These are phyloP conservation scores for Kryptolebias ocellatus DNA, from an alignment of 2,797 vertebrate species.

Conservation along the genomic window DNA sequence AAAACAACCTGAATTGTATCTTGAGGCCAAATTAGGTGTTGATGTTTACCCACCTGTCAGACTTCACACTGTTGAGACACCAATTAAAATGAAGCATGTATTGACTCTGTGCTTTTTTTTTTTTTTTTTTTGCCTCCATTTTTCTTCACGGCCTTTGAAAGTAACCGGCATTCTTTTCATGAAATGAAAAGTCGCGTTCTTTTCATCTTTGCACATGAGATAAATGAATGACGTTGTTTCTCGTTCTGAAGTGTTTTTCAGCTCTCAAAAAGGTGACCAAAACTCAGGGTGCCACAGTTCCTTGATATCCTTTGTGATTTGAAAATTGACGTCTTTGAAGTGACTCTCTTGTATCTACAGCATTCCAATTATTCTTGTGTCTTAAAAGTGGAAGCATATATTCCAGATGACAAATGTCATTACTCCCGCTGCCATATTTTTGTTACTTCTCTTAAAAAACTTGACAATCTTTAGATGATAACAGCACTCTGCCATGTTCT, in stretches of 20 bases:
- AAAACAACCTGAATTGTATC: neutral
- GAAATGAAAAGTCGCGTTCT: constrained; percentile 1
- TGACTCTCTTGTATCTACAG: constrained; percentile 1
- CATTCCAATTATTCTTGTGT: constrained; percentile 3
- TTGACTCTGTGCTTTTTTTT: constrained; percentile 1
- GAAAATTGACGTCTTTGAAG: constrained; percentile 16
- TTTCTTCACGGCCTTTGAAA: constrained; percentile 23
- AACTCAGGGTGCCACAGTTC: neutral
- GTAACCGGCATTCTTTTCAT: neutral
- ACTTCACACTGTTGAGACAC: constrained; percentile 22
- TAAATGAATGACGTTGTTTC: constrained; percentile 7
- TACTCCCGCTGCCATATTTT: neutral
- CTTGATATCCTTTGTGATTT: constrained; percentile 4
- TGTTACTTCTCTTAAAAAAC: constrained; percentile 13
- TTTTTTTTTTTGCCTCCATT: constrained; percentile 1
- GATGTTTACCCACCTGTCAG: constrained; percentile 39
- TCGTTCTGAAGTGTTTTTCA: constrained; percentile 13
- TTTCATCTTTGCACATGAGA: neutral
- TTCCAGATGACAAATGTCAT: constrained; percentile 5
- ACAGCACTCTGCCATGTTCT: constrained; percentile 2
- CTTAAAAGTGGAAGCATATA: constrained; percentile 12
- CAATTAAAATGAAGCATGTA: constrained; percentile 34
- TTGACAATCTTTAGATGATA: constrained; percentile 10
- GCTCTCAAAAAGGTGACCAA: neutral
- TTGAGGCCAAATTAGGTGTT: constrained; percentile 20